Conservation (phyloP, 2,113 vertebrate species). For the Centropristis striata region DNA sequence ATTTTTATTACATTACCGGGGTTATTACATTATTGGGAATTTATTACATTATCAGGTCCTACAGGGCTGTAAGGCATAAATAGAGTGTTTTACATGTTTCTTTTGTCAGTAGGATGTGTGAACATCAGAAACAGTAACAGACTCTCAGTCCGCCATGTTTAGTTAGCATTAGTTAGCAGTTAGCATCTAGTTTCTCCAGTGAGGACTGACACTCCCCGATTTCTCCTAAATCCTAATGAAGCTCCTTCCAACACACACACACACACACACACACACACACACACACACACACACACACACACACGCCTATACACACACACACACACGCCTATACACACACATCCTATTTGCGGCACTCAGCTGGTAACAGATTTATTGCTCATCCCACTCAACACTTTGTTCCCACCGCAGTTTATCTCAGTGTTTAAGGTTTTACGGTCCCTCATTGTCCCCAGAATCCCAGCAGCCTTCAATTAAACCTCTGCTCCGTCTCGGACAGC, state of each 20-base stretch:
- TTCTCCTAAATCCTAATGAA: constrained; percentile 27
- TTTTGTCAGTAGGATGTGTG: constrained; percentile 2
- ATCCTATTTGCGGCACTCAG: constrained; percentile 31
- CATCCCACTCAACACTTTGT: constrained; percentile 71
- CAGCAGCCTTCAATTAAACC: constrained; percentile 66
- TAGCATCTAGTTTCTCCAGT: constrained; percentile 11
- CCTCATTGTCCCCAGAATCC: constrained; percentile 64
- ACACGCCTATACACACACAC: too few species aligned
- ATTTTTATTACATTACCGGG: too few species aligned
- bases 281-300: too few species aligned
- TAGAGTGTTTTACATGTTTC: too few species aligned
- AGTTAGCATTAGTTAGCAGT: too few species aligned
- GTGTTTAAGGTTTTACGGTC: constrained; percentile 74
- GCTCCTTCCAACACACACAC: constrained; percentile 18
- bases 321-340: neutral
- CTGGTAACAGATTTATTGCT: constrained; percentile 76
- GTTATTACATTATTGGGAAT: too few species aligned
- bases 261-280: too few species aligned
- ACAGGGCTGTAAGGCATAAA: too few species aligned
- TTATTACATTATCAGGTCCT: too few species aligned
- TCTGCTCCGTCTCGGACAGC: constrained; percentile 47
- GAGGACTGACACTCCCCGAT: constrained; percentile 8
- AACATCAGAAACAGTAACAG: constrained; percentile 32
- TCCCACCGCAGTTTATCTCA: constrained; percentile 68
- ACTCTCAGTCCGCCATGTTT: neutral